A percentile compares a stretch with the other conserved stretches of the same genome.
Evolutionary conservation across 2,113 vertebrate genomes (phyloP).

Genomic region (Oriolus oriolus): DNA sequence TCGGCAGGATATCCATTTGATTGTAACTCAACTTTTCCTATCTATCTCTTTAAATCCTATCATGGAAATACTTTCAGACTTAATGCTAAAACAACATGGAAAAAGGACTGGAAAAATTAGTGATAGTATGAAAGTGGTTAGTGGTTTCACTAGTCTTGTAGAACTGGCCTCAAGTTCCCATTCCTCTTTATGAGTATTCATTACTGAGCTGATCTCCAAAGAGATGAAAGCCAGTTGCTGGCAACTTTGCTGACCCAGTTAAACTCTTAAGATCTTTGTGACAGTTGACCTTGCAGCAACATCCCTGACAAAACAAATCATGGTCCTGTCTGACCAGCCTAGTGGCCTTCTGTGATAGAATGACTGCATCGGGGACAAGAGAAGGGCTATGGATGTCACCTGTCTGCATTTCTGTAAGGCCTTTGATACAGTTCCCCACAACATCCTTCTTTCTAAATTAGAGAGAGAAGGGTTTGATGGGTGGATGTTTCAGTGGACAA

Average conservation of each 20-base stretch:
- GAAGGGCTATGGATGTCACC: too few species aligned
- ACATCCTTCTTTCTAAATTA: background rate
- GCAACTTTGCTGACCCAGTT: background rate
- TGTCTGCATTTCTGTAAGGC: background rate
- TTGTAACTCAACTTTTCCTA: background rate
- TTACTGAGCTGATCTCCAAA: background rate
- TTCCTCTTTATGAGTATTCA: background rate
- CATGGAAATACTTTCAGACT: background rate
- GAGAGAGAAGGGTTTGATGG: background rate
- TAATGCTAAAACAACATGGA: background rate
- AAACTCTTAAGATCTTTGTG: background rate
- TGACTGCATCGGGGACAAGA: accelerated
- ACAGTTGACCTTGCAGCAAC: background rate
- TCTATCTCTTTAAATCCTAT: background rate
- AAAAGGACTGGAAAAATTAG: background rate
- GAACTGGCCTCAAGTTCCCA: background rate
- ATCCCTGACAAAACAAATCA: background rate
- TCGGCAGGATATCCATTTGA: background rate
- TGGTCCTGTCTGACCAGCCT: background rate
- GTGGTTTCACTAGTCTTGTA: background rate
- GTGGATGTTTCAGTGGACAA: accelerated
- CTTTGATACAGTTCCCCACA: background rate
- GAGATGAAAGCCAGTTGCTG: background rate
- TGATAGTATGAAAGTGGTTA: background rate
- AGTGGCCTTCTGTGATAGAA: background rate